These are phyloP conservation scores for Anser cygnoides DNA, from an alignment of 2,113 vertebrate species.

Conservation along the genomic window DNA sequence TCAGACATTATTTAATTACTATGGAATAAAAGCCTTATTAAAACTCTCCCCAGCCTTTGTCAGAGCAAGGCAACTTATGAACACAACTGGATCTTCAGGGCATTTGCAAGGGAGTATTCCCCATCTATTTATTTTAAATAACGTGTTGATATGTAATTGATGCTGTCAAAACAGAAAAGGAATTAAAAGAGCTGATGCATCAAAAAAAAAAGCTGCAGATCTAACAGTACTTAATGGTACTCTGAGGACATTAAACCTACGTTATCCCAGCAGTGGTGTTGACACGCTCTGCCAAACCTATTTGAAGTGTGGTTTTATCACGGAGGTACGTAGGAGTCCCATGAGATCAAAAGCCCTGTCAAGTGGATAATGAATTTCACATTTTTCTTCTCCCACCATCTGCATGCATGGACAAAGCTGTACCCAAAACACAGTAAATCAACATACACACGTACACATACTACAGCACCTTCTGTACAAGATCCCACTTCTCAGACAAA, in stretches of 20 bases:
- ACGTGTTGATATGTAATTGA: neutral
- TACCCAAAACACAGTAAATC: neutral
- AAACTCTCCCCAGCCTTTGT: neutral
- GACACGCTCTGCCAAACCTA: neutral
- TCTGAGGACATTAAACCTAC: neutral
- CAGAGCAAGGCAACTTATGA: neutral
- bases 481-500: neutral
- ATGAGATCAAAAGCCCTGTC: slow-evolving; percentile 53
- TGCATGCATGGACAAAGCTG: neutral
- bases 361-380: slow-evolving; percentile 31
- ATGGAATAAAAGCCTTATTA: neutral
- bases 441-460: fast-evolving
- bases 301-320: slow-evolving; percentile 33
- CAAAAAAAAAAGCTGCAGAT: neutral
- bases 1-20: neutral
- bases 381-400: neutral
- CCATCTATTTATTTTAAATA: neutral
- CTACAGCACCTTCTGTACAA: neutral
- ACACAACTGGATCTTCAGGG: neutral
- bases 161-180: neutral
- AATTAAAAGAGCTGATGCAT: slow-evolving; percentile 30
- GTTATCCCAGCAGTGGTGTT: neutral
- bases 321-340: neutral
- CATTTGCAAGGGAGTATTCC: neutral
- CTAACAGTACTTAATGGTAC: neutral